Conservation (phyloP, 2,888 invertebrate species). For the Cephus rjabovi region DNA sequence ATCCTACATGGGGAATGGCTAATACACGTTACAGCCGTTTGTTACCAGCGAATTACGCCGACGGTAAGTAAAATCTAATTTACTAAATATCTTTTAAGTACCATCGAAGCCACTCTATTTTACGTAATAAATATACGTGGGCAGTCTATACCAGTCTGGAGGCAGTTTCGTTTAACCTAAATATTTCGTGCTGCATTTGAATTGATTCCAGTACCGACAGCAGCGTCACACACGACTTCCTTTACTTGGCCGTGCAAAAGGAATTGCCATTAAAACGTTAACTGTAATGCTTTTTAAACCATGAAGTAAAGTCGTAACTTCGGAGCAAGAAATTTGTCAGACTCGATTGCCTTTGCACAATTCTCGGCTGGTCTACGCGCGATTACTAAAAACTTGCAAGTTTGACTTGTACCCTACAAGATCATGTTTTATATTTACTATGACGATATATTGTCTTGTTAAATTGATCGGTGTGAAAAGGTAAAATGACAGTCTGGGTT, state of each 20-base stretch:
- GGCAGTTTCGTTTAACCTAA: conserved; percentile 21
- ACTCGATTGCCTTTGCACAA: background rate
- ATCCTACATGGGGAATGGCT: conserved; percentile 85
- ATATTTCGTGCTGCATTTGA: background rate
- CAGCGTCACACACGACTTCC: background rate
- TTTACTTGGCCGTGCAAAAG: background rate
- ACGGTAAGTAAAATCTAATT: conserved; percentile 68
- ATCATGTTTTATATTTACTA: background rate
- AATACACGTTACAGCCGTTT: conserved; percentile 78
- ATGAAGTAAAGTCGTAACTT: background rate
- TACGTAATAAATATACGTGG: background rate
- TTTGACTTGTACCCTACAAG: background rate
- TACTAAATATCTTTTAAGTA: background rate
- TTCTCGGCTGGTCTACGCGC: background rate
- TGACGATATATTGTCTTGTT: background rate
- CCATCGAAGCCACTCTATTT: background rate
- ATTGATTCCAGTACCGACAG: background rate
- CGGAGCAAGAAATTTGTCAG: background rate
- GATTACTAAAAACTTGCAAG: background rate
- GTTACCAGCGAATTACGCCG: conserved; percentile 75
- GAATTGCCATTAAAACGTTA: background rate
- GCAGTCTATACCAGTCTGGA: conserved; percentile 32
- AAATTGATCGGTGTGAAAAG: background rate
- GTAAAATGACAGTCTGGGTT: background rate
- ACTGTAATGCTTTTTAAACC: background rate